Evolutionary conservation across 1,140 invertebrate species (phyloP).

Genomic region (Heliconius congener): DNA sequence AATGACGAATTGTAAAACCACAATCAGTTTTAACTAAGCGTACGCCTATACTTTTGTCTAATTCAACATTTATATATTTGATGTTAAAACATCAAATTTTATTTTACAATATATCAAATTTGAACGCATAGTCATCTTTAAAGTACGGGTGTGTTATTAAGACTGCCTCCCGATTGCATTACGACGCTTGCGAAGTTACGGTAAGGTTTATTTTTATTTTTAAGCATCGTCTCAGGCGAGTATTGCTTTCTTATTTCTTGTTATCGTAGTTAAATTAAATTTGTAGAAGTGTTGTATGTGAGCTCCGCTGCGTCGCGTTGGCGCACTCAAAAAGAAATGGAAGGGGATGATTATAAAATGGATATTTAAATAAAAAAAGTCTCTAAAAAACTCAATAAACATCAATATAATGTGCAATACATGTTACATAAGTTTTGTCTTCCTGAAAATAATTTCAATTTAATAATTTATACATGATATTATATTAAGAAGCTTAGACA

Average conservation of each 20-base stretch:
- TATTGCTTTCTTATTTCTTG: background rate
- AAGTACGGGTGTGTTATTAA: background rate
- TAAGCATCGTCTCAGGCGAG: background rate
- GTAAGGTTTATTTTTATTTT: slow-evolving; percentile 2
- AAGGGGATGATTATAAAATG: background rate
- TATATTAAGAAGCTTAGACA: no score
- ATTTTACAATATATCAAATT: background rate
- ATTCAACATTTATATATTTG: no score
- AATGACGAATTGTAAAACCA: background rate
- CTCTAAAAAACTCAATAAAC: background rate
- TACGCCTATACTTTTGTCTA: no score
- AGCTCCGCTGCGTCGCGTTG: background rate
- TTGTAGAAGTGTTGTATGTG: background rate
- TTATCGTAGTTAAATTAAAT: slow-evolving; percentile 10
- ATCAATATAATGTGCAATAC: background rate
- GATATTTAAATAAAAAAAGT: background rate
- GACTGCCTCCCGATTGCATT: background rate
- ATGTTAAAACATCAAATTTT: background rate
- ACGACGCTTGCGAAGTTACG: background rate
- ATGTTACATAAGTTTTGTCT: no score
- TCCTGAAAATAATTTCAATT: no score
- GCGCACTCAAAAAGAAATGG: background rate
- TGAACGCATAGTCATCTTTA: background rate
- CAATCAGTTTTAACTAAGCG: no score
- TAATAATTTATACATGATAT: no score